phyloP scores from a whole-genome alignment of 2,888 invertebrate species.

The Dryadula phaetusa region DNA sequence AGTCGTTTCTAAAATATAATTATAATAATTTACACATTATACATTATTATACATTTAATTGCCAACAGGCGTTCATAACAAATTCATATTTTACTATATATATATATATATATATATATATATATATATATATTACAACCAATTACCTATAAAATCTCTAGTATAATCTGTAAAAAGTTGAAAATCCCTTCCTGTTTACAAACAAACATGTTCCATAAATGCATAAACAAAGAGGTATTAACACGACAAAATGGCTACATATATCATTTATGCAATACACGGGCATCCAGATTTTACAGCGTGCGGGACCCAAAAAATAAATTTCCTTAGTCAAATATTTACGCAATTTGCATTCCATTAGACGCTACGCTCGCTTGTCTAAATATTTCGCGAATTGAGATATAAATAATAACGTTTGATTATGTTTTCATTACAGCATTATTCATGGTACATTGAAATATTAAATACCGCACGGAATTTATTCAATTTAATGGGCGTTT shows the following conservation, averaged over 20 bases:
- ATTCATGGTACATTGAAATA: conserved; percentile 13
- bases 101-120: too few relatives aligned
- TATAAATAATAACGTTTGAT: conserved; percentile 41
- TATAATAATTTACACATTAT: too few relatives aligned
- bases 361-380: conserved; percentile 42
- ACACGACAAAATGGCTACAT: background rate
- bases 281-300: background rate
- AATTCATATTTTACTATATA: too few relatives aligned
- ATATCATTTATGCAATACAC: background rate
- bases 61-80: too few relatives aligned
- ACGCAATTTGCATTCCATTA: conserved; percentile 51
- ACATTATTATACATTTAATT: too few relatives aligned
- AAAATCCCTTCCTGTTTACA: background rate
- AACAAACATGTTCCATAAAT: background rate
- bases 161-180: background rate
- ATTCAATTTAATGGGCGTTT: background rate
- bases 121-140: too few relatives aligned
- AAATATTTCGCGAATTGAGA: conserved; percentile 43
- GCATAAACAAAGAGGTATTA: background rate
- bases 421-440: conserved; percentile 31
- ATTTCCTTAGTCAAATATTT: conserved; percentile 48
- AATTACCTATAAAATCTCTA: too few relatives aligned
- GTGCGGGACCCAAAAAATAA: conserved; percentile 39
- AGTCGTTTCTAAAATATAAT: too few relatives aligned
- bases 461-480: background rate